Base-by-base conservation (phyloP, 2,113 vertebrate genomes). In the Anhinga anhinga region DNA sequence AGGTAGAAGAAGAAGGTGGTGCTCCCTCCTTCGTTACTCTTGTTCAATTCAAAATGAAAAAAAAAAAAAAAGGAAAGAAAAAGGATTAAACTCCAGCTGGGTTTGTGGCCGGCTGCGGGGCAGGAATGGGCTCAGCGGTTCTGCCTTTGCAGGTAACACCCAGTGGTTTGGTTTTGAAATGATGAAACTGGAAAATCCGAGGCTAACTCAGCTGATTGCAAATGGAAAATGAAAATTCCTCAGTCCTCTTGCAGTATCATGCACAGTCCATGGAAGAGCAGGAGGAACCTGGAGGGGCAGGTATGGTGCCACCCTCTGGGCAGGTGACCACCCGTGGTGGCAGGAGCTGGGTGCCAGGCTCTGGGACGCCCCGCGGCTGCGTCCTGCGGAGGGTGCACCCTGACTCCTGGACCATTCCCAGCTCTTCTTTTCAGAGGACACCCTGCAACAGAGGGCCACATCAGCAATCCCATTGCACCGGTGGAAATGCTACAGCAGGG, bases 311-410 rank as follows among this genome's bases (percentile, higher is more conserved):
- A n/a, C 22, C 9, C 63, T 69, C 20, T 1, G 10, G 44, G 56
- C 29, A 22, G 19, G 30, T 58, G 71, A 25, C 26, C 3, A 0
- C 2, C 58, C 0, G 0, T 2, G 53, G 56, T 27, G 78, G 70
- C 59, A 36, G 1, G 59, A 47, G 73, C n/a, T 36, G 85, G 42
- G 52, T 69, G 19, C 36, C 74, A 30, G 45, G n/a, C 66, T 53
- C 59, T 1, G 2, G 59, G 32, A 11, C 40, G 11, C 21, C 22
- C 73, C 8, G 0, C 1, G 3, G 11, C 58, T 25, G 44, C 29
- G 32, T 67, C 73, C 38, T 15, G 29, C 1, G 4, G 21, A 38
- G 23, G 45, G 11, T 49, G 55, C 50, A 50, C 63, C 78, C 49
- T 10, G 45, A 5, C 29, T 45, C 38, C 76, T 19, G 52, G 22